A percentile compares a stretch with the other conserved stretches of the same genome.
Conservation (phyloP, 1,140 invertebrate species). For the Nephila pilipes region DNA sequence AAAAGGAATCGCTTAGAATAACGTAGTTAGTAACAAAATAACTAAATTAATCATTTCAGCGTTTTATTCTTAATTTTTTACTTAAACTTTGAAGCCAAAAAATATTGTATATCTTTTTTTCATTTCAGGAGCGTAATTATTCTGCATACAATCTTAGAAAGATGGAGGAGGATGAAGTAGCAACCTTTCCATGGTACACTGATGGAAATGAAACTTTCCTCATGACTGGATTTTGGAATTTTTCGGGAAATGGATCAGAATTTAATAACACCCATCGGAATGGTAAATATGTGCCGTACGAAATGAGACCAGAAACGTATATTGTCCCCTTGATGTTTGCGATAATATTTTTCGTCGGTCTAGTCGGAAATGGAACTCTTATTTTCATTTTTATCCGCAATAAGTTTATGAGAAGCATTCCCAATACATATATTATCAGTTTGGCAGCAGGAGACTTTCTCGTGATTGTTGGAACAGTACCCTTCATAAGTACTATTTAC, state of each 20-base stretch:
- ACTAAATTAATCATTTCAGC: too few species aligned
- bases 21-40: too few species aligned
- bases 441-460: conserved; percentile 90
- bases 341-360: conserved; percentile 92
- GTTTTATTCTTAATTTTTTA: background rate
- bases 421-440: conserved; percentile 93
- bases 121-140: background rate
- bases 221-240: background rate
- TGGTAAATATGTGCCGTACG: too few species aligned
- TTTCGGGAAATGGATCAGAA: background rate
- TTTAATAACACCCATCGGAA: background rate
- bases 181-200: background rate
- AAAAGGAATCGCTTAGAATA: too few species aligned
- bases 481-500: conserved; percentile 90
- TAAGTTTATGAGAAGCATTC: conserved; percentile 91
- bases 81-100: too few species aligned
- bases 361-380: conserved; percentile 93
- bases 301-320: conserved; percentile 91
- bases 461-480: conserved; percentile 87
- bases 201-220: conserved; percentile 16
- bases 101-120: background rate
- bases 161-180: background rate
- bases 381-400: conserved; percentile 91
- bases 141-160: too few species aligned
- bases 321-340: conserved; percentile 92